Conservation (phyloP, 2,113 vertebrate genomes). For the Corythornis madagascariensis region DNA sequence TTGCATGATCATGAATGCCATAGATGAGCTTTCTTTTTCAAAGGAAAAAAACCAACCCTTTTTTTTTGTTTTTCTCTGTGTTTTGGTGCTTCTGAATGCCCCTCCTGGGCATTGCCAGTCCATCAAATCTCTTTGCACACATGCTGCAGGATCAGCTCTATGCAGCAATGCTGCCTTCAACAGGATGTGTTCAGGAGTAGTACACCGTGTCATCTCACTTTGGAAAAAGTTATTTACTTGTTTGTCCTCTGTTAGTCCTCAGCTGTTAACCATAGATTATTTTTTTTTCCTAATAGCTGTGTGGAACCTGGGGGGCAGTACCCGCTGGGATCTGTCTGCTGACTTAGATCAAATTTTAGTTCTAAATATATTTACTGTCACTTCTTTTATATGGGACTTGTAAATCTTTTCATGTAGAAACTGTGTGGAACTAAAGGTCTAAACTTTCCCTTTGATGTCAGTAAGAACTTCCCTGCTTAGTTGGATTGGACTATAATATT, state of each 20-base stretch:
- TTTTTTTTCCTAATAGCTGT: not conserved
- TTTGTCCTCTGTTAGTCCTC: slow-evolving; percentile 33
- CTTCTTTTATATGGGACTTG: slow-evolving; percentile 34
- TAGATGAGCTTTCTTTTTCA: not conserved
- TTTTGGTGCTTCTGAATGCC: not conserved
- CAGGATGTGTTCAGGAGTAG: accelerated
- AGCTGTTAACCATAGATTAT: not conserved
- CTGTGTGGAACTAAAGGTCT: slow-evolving; percentile 44
- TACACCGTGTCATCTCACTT: accelerated
- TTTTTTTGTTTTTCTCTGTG: not conserved
- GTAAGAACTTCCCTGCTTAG: slow-evolving; percentile 10
- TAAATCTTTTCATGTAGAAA: slow-evolving; percentile 57
- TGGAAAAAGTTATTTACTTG: not conserved
- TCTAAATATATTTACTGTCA: slow-evolving; percentile 54
- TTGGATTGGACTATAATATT: not conserved
- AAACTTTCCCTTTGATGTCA: slow-evolving; percentile 32
- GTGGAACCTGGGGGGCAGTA: not conserved
- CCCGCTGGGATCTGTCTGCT: not conserved
- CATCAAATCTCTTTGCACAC: not conserved
- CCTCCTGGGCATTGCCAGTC: not conserved
- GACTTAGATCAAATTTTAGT: slow-evolving; percentile 15
- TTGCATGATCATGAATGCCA: not conserved
- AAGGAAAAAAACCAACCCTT: not conserved
- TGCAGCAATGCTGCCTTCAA: not conserved
- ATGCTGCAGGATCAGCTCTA: not conserved